Conservation (phyloP, 2,113 vertebrate genomes). For the Sigmodon hispidus region DNA sequence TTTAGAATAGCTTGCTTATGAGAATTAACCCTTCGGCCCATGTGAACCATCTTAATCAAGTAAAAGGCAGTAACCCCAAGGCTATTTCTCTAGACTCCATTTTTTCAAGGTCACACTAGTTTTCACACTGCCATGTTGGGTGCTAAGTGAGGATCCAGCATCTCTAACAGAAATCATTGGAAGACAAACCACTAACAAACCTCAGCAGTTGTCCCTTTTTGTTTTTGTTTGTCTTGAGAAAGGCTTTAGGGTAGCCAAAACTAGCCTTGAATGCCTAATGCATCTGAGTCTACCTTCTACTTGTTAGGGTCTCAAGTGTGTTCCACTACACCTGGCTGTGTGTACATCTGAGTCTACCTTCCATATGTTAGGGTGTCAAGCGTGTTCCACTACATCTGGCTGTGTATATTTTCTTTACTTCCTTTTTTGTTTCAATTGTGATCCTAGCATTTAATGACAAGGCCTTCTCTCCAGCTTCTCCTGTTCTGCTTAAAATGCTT, state of each 20-base stretch:
- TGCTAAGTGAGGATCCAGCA: neutral
- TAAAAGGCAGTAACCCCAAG: neutral
- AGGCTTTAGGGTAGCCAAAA: neutral
- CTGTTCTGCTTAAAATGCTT: neutral
- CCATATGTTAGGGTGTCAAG: neutral
- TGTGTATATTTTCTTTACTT: neutral
- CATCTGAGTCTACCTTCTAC: neutral
- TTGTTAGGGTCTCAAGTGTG: neutral
- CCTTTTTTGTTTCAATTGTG: neutral
- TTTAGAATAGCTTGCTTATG: neutral
- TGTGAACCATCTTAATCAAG: neutral
- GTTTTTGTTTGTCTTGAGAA: neutral
- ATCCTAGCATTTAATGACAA: too few species aligned
- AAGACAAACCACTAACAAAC: neutral
- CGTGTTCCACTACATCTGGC: neutral
- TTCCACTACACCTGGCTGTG: neutral
- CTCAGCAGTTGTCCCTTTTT: neutral
- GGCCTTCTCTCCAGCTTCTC: neutral
- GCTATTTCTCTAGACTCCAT: neutral
- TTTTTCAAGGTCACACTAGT: neutral
- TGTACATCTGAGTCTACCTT: neutral
- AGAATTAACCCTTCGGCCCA: too few species aligned
- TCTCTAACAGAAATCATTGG: neutral
- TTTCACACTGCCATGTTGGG: neutral
- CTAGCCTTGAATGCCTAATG: neutral